Conservation (phyloP, 2,888 invertebrate genomes). For the Ditula angustiorana region DNA sequence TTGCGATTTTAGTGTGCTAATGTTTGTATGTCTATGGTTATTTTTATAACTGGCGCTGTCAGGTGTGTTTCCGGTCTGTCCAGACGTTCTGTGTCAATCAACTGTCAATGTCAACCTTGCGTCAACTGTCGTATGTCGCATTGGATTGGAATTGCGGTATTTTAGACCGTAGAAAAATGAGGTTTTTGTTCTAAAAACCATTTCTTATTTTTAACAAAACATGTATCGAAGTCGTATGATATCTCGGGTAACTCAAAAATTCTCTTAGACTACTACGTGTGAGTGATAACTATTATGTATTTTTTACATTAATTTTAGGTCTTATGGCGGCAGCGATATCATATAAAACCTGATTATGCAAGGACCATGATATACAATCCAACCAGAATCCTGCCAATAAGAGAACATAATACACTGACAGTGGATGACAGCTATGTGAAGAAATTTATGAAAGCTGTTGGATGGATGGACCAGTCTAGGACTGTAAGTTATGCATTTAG, state of each 20-base stretch:
- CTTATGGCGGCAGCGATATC: constrained; percentile 49
- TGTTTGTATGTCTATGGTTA: constrained; percentile 7
- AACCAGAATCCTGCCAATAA: constrained; percentile 43
- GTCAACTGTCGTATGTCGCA: too few species aligned
- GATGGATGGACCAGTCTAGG: constrained; percentile 84
- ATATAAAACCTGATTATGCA: constrained; percentile 53
- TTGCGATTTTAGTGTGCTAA: not conserved
- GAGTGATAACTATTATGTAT: not conserved
- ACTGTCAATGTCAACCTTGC: constrained; percentile 8
- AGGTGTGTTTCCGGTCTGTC: constrained; percentile 3
- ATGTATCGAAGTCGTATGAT: constrained; percentile 56
- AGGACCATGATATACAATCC: constrained; percentile 48
- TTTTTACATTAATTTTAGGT: constrained; percentile 49
- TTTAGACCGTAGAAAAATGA: constrained; percentile 17
- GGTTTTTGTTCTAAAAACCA: constrained; percentile 13
- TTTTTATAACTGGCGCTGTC: constrained; percentile 10
- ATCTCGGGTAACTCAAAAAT: constrained; percentile 51
- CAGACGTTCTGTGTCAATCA: not conserved
- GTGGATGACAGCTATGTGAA: constrained; percentile 82
- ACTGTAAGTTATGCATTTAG: constrained; percentile 82
- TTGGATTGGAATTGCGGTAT: not conserved
- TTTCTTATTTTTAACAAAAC: constrained; percentile 12
- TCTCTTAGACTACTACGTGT: not conserved
- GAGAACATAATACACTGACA: constrained; percentile 64
- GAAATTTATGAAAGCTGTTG: constrained; percentile 86